Conservation (phyloP, 2,113 vertebrate genomes). For the Tretioscincus oriximinensis region DNA sequence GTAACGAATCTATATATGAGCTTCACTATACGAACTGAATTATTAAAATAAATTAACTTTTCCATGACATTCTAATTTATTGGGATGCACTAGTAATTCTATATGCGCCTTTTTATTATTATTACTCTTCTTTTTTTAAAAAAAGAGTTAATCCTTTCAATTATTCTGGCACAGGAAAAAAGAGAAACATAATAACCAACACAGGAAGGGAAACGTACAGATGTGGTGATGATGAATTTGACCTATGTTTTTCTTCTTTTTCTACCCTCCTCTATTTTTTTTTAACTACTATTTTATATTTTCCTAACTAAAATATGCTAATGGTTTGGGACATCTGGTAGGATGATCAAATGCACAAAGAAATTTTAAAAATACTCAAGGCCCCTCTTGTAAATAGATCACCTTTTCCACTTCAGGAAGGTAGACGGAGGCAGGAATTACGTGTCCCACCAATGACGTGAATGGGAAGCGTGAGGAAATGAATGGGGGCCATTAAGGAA, state of each 20-base stretch:
- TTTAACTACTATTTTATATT: constrained; percentile 43
- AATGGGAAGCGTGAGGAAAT: constrained; percentile 57
- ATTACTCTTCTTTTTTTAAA: not conserved
- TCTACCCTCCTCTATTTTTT: not conserved
- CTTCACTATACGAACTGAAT: no score
- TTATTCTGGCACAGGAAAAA: constrained; percentile 47
- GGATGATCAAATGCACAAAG: constrained; percentile 48
- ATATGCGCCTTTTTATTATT: not conserved
- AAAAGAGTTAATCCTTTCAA: constrained; percentile 23
- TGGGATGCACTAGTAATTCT: no score
- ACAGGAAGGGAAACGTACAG: constrained; percentile 53
- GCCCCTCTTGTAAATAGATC: constrained; percentile 54
- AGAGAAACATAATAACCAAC: constrained; percentile 41
- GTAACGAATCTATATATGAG: no score
- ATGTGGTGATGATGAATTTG: constrained; percentile 39
- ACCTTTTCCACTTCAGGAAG: constrained; percentile 72
- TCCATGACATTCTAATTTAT: no score
- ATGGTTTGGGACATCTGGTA: constrained; percentile 52
- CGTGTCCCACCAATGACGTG: constrained; percentile 61
- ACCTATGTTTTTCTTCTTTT: constrained; percentile 18
- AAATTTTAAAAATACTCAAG: constrained; percentile 60
- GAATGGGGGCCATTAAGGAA: constrained; percentile 64
- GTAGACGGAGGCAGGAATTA: constrained; percentile 60
- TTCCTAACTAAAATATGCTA: constrained; percentile 52
- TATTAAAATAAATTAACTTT: no score